Evolutionary conservation across 1,140 invertebrate genomes (phyloP).

Genomic region (Drosophila nikananu): DNA sequence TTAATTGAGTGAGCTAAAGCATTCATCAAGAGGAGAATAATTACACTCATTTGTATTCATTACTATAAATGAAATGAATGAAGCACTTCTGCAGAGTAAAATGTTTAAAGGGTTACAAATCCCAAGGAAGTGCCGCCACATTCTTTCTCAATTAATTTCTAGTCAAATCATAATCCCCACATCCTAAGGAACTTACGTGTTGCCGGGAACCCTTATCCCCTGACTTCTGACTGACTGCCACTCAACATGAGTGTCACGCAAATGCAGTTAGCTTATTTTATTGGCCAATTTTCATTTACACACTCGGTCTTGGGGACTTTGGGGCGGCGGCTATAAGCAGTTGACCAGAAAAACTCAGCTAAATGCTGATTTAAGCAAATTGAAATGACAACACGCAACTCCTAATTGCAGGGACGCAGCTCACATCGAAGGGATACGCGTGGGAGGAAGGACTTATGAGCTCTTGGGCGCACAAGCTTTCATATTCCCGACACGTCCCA

Average conservation of each 20-base stretch:
- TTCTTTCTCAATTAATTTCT: slow-evolving; percentile 15
- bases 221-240: slow-evolving; percentile 26
- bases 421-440: slow-evolving; percentile 3
- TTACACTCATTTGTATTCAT: slow-evolving; percentile 7
- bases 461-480: slow-evolving; percentile 22
- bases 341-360: slow-evolving; percentile 35
- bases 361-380: slow-evolving; percentile 66
- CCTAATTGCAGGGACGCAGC: slow-evolving; percentile 45
- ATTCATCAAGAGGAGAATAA: slow-evolving; percentile 1
- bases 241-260: slow-evolving; percentile 73
- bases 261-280: slow-evolving; percentile 78
- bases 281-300: slow-evolving; percentile 51
- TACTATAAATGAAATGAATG: not conserved
- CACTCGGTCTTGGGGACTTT: slow-evolving; percentile 9
- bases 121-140: not conserved
- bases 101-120: not conserved
- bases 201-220: not conserved
- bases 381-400: slow-evolving; percentile 50
- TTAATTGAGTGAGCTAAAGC: not conserved
- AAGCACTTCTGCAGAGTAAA: not conserved
- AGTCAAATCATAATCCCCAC: not conserved
- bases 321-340: slow-evolving; percentile 10
- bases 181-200: slow-evolving; percentile 7
- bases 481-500: slow-evolving; percentile 44
- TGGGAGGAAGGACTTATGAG: slow-evolving; percentile 27